Percentiles rank a stretch among this genome's conserved stretches.
Conservation (phyloP, 2,888 invertebrate genomes). For the Dyspetes luteomarginatus region DNA sequence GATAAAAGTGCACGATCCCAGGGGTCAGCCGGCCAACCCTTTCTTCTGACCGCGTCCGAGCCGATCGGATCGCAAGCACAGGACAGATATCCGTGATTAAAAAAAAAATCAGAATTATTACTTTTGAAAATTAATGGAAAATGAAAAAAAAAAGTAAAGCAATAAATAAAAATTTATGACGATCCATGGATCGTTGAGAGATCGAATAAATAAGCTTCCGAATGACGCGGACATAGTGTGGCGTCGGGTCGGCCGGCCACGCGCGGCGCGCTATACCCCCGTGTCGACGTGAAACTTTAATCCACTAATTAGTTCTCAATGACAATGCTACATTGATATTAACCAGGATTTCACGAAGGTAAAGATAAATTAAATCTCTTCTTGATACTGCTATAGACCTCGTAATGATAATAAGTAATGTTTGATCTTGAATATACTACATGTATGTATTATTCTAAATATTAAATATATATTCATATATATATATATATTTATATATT, state of each 20-base stretch:
- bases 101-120: conserved; percentile 4
- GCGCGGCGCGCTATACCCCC: conserved; percentile 63
- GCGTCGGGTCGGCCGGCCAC: conserved; percentile 59
- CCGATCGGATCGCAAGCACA: conserved; percentile 62
- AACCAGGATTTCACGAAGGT: conserved; percentile 84
- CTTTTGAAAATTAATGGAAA: neutral
- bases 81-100: conserved; percentile 49
- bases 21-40: conserved; percentile 56
- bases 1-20: conserved; percentile 57
- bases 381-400: conserved; percentile 79
- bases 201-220: conserved; percentile 53
- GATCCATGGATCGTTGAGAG: neutral
- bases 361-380: conserved; percentile 82
- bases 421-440: conserved; percentile 63
- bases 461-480: conserved; percentile 28
- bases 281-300: conserved; percentile 77
- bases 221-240: conserved; percentile 59
- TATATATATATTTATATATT: conserved; percentile 39
- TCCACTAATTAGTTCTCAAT: conserved; percentile 83
- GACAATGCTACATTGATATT: conserved; percentile 82
- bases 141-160: neutral
- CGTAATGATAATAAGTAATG: conserved; percentile 70
- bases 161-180: conserved; percentile 1
- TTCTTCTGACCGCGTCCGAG: conserved; percentile 54
- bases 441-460: conserved; percentile 36